These are phyloP conservation scores for Drosophila villosipedis DNA, from an alignment of 2,888 invertebrate species.

Conservation along the genomic window DNA sequence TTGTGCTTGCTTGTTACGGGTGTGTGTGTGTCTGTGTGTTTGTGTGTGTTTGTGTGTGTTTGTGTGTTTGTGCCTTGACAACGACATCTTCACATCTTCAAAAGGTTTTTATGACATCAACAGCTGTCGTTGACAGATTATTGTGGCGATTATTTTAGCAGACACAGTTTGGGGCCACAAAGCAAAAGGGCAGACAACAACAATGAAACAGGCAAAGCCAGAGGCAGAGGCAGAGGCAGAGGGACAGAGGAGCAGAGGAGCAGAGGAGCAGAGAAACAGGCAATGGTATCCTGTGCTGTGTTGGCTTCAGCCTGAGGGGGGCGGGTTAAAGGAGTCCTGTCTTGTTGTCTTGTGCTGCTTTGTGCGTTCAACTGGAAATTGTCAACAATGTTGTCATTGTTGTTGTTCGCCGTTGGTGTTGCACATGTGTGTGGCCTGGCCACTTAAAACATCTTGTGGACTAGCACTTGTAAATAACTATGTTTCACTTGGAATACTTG, in stretches of 20 bases:
- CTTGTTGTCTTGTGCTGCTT: constrained; percentile 50
- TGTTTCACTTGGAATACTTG: constrained; percentile 58
- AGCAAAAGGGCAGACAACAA: constrained; percentile 52
- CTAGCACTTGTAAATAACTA: constrained; percentile 57
- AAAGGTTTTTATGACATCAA: constrained; percentile 85
- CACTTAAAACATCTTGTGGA: constrained; percentile 60
- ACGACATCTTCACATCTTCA: constrained; percentile 76
- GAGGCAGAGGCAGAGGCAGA: constrained; percentile 12
- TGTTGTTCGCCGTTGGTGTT: constrained; percentile 41
- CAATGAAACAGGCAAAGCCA: constrained; percentile 3
- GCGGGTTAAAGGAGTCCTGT: constrained; percentile 18
- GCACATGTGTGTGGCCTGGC: constrained; percentile 40
- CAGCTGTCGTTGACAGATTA: constrained; percentile 85
- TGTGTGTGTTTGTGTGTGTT: constrained; percentile 32
- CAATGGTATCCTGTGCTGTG: constrained; percentile 12
- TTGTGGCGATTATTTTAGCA: constrained; percentile 85
- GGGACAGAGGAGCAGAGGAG: neutral
- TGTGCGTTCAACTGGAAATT: constrained; percentile 78
- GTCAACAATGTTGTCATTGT: constrained; percentile 74
- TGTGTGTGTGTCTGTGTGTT: constrained; percentile 31
- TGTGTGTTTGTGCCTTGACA: constrained; percentile 44
- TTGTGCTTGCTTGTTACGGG: constrained; percentile 16
- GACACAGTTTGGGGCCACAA: constrained; percentile 43
- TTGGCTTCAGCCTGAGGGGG: constrained; percentile 3
- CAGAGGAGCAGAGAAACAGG: neutral